A percentile compares a stretch with the other conserved stretches of the same genome.
These are phyloP conservation scores for Cerceris rybyensis DNA, from an alignment of 2,888 invertebrate genomes.

Conservation along the genomic window DNA sequence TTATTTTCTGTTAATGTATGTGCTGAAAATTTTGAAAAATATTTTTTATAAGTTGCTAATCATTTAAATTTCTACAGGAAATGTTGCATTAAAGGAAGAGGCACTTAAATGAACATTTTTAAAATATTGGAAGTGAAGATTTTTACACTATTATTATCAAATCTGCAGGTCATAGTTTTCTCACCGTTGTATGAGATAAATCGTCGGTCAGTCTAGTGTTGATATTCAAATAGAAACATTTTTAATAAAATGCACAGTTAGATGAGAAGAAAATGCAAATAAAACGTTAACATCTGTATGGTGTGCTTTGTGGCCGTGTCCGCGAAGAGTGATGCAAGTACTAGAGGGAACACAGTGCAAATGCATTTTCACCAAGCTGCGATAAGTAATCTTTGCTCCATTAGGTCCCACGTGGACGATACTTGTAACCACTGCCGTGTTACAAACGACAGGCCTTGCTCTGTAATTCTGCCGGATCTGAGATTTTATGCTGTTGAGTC, in stretches of 20 bases:
- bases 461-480: constrained; percentile 55
- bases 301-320: not conserved
- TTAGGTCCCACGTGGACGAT: constrained; percentile 45
- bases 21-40: not conserved
- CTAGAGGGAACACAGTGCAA: constrained; percentile 42
- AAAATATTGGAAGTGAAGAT: too few species aligned
- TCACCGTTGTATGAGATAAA: too few species aligned
- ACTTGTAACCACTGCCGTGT: constrained; percentile 40
- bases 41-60: not conserved
- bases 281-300: not conserved
- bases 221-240: not conserved
- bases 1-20: not conserved
- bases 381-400: constrained; percentile 64
- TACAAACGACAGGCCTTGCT: constrained; percentile 46
- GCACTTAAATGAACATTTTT: too few species aligned
- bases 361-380: constrained; percentile 52
- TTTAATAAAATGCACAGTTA: not conserved
- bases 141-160: too few species aligned
- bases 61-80: too few species aligned
- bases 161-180: too few species aligned
- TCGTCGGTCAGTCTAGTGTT: too few species aligned
- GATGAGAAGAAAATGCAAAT: not conserved
- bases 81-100: too few species aligned
- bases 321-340: constrained; percentile 16
- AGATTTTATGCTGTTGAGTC: constrained; percentile 49